Percentiles rank a stretch among this genome's conserved stretches.
Conservation (phyloP, 2,797 vertebrate species). For the Scolopax rusticola region DNA sequence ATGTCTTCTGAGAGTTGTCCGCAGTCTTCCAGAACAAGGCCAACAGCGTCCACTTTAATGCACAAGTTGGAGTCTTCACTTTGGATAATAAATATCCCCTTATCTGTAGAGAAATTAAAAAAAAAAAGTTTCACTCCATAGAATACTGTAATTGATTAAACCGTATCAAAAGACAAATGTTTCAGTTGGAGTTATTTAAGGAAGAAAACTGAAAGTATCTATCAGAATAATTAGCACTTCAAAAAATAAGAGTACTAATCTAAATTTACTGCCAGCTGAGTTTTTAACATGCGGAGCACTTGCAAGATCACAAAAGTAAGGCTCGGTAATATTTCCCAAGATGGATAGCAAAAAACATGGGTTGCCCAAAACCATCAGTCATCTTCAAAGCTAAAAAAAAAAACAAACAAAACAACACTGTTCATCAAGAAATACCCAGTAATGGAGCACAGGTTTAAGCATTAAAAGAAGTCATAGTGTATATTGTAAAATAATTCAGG, state of each 20-base stretch:
- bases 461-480: not conserved
- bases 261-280: not conserved
- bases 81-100: slow-evolving; percentile 90
- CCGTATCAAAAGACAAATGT: not conserved
- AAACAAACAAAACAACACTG: rapidly evolving
- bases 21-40: slow-evolving; percentile 86
- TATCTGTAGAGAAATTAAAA: slow-evolving; percentile 76
- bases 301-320: not conserved
- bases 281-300: not conserved
- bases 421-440: not conserved
- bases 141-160: not conserved
- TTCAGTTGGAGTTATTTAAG: not conserved
- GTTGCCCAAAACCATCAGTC: not conserved
- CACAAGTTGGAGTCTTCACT: slow-evolving; percentile 84
- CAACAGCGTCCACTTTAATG: slow-evolving; percentile 77
- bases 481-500: not conserved
- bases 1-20: slow-evolving; percentile 80
- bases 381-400: not conserved
- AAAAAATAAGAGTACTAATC: not conserved
- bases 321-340: not conserved
- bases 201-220: not conserved
- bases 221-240: not conserved
- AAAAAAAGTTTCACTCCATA: not conserved
- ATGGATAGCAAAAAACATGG: not conserved
- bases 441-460: not conserved